These are phyloP conservation scores for Eupristina koningsbergeri DNA, from an alignment of 1,140 invertebrate species.

Conservation along the genomic window DNA sequence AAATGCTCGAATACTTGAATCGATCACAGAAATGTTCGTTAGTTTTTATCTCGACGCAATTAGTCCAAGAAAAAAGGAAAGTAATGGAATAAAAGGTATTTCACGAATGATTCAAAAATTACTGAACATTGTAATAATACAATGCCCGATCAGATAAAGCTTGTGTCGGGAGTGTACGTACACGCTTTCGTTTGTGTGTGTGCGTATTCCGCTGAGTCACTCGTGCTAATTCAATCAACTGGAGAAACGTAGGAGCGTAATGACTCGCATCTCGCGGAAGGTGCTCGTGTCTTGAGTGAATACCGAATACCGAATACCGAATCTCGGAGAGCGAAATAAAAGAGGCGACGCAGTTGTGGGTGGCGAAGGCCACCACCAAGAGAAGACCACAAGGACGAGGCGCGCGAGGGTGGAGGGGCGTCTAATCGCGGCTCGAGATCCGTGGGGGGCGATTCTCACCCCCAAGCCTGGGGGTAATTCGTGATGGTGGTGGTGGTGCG, in stretches of 20 bases:
- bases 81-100: background rate
- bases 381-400: background rate
- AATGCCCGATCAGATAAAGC: background rate
- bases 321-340: too few species aligned
- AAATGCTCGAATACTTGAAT: too few species aligned
- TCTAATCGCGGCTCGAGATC: background rate
- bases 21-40: too few species aligned
- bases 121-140: slow-evolving; percentile 8
- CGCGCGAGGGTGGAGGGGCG: background rate
- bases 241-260: background rate
- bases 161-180: background rate
- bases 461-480: slow-evolving; percentile 57
- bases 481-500: slow-evolving; percentile 60
- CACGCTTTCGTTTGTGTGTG: too few species aligned
- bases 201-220: background rate
- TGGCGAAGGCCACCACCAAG: too few species aligned
- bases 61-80: background rate
- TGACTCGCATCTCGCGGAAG: background rate
- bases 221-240: background rate
- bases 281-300: background rate
- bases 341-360: background rate
- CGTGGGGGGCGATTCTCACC: slow-evolving; percentile 19
- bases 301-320: background rate
- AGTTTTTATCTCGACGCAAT: background rate
- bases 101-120: slow-evolving; percentile 6